phyloP scores from a whole-genome alignment of 2,797 vertebrate species.

The Centroberyx gerrardi region DNA sequence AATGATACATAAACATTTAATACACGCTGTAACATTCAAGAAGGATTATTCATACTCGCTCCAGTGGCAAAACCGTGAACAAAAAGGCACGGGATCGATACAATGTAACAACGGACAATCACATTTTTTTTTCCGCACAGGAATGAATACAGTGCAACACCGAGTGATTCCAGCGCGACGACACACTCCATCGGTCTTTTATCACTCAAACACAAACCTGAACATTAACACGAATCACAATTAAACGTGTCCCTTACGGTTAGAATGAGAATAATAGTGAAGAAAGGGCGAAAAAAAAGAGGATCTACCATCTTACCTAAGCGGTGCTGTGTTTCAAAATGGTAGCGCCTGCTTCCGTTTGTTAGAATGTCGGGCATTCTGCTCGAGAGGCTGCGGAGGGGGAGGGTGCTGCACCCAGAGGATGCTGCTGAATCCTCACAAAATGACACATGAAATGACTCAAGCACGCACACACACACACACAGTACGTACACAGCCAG shows the following conservation, averaged over 20 bases:
- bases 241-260: neutral
- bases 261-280: slow-evolving; percentile 2
- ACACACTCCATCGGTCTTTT: neutral
- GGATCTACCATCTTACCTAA: slow-evolving; percentile 88
- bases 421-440: slow-evolving; percentile 66
- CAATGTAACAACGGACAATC: slow-evolving; percentile 40
- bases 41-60: too few species aligned
- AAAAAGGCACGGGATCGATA: slow-evolving; percentile 20
- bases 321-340: slow-evolving; percentile 89
- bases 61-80: neutral
- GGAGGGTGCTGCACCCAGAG: slow-evolving; percentile 52
- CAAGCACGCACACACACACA: neutral
- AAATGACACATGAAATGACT: neutral
- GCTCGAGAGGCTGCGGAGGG: slow-evolving; percentile 12
- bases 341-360: slow-evolving; percentile 89
- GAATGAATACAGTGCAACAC: slow-evolving; percentile 55
- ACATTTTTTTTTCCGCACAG: slow-evolving; percentile 52
- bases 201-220: neutral
- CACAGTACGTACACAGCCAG: neutral
- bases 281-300: slow-evolving; percentile 43
- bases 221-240: neutral
- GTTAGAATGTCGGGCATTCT: slow-evolving; percentile 78
- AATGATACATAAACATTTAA: neutral
- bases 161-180: slow-evolving; percentile 30
- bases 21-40: neutral